Evolutionary conservation across 1,140 invertebrate species (phyloP), one percentile per base, ranked within the genome.

Genomic region (Drosophila seguyi): DNA sequence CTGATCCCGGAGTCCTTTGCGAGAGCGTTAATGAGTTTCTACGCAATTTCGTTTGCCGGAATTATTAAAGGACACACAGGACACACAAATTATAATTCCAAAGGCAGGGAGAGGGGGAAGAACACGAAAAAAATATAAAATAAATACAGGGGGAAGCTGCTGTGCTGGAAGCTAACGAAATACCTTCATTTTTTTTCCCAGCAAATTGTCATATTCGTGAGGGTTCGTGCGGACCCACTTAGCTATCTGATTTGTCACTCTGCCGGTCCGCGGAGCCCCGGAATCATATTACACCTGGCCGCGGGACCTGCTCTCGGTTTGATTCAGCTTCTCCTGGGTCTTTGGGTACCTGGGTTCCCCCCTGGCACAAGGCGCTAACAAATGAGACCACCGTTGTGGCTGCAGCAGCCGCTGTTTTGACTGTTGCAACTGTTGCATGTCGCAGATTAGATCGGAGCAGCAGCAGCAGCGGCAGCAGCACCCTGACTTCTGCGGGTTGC

Each of bases 231-330:
- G 56, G 53, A 47, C 77, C 81, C 50, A 77, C 81, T 81, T 85
- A 79, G 48, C 44, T 85, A 84, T 84, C 81, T 81, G 81, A 84
- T 84, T 84, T 84, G 81, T 84, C 81, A 84, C 80, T 85, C 14
- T 55, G 27, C 13, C 34, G 25, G 60, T 66, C 34, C 47, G 29
- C 36, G 75, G 63, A 83, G 56, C 31, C 20, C 20, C 10, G 72
- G 69, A 45, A 53, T 84, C 81, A 44, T 67, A 68, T 84, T 84
- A 84, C 81, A 80, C 69, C 60, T 80, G 63, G 81, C 27, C 27
- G 65, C n/a, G 60, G 50, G 20, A 55, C 65, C 58, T 47, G 74
- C 62, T 44, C 39, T 31, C 2, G n/a, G 20, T 6, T n/a, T 20
- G 18, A 20, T 20, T 44, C 20, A 10, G 4, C 13, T 44, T 13